Base-by-base conservation (phyloP, 2,888 invertebrate genomes). In the Sclerodermus sp. region DNA sequence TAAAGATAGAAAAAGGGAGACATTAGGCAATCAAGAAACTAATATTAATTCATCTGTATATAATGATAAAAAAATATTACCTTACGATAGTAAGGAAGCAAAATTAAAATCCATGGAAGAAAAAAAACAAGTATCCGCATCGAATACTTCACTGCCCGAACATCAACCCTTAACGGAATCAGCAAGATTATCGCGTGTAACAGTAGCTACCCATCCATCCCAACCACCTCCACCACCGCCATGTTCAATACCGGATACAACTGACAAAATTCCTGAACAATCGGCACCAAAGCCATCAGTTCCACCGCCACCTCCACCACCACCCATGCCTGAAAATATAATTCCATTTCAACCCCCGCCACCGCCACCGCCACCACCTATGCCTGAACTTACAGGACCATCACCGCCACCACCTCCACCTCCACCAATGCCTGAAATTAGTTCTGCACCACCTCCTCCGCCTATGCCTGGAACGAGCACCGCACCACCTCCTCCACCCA, bases 371-470 rank as follows among this genome's bases (percentile, higher is more conserved):
- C n/a, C 78, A 14, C 79, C 79, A 6, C 67, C 73, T 3, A 65
- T 66, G 60, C 57, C 65, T 45, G 74, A 53, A 49, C 65, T 64
- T 45, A 5, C 34, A 10, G 55, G 53, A 31, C 72, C 71, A 1
- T 79, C 77, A 47, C 71, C 79, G 4, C 79, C 81, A 36, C 81
- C 79, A 40, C 79, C 68, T 23, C 77, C 68, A 31, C 77, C 76
- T 13, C 67, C 57, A 12, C 55, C 55, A 14, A 80, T 14, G 67
- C 31, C 57, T 17, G 48, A 44, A 14, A 45, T 38, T 71, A 73
- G 61, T 42, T 47, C 78, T 13, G 77, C 78, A 16, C 79, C 78
- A 1, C 87, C 88, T 6, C 79, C 80, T 36, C 71, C 77, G 59
- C 80, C 78, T 1, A 67, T 74, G 60, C 68, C 75, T 13, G 74